Conservation (phyloP, 1,140 invertebrate species). For the Leptinotarsa defecta region DNA sequence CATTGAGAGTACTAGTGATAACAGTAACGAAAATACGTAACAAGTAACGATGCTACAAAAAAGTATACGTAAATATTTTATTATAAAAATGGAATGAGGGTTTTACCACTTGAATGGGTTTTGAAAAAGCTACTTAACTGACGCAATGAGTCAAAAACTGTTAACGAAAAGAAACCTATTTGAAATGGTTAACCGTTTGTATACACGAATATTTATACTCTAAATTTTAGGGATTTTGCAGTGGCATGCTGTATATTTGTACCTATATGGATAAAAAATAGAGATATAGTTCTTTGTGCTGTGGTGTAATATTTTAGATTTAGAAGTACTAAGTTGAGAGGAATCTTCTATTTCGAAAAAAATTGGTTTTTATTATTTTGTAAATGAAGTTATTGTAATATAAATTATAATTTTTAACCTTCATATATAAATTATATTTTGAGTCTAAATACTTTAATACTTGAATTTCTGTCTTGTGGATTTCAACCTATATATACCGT, state of each 20-base stretch:
- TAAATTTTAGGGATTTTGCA: conserved; percentile 43
- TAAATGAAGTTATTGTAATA: conserved; percentile 50
- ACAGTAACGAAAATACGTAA: conserved; percentile 52
- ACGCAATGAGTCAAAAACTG: conserved; percentile 14
- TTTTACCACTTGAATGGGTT: conserved; percentile 46
- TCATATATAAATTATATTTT: conserved; percentile 49
- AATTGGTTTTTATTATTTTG: conserved; percentile 46
- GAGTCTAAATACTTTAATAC: conserved; percentile 48
- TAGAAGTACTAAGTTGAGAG: conserved; percentile 46
- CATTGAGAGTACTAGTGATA: conserved; percentile 45
- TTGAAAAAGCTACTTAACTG: conserved; percentile 1
- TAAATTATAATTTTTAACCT: conserved; percentile 49
- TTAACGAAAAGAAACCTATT: conserved; percentile 32
- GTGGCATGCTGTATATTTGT: conserved; percentile 56
- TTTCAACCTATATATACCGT: conserved; percentile 54
- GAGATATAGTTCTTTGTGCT: conserved; percentile 55
- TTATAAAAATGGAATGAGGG: conserved; percentile 43
- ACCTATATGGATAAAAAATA: conserved; percentile 56
- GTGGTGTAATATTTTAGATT: conserved; percentile 57
- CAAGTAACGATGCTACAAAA: conserved; percentile 48
- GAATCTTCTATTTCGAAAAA: conserved; percentile 36
- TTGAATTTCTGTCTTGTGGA: conserved; percentile 55
- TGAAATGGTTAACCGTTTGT: conserved; percentile 42
- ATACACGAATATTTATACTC: conserved; percentile 40
- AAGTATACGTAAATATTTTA: conserved; percentile 53